These are phyloP conservation scores for Pseudococcus viburni DNA, from an alignment of 2,888 invertebrate genomes.

Conservation along the genomic window DNA sequence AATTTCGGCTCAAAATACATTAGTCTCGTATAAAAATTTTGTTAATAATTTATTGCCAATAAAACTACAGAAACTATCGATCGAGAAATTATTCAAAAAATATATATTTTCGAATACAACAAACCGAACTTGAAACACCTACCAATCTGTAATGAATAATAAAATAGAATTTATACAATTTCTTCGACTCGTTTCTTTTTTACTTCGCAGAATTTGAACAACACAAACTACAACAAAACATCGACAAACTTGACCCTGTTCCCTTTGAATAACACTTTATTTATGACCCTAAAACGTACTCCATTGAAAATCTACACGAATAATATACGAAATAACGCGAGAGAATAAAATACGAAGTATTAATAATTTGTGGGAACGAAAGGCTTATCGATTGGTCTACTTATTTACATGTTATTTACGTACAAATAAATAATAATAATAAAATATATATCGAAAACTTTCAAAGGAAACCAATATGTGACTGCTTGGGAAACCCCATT, in stretches of 20 bases:
- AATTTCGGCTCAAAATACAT: too few relatives aligned
- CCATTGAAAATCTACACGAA: neutral
- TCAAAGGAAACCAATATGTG: constrained; percentile 5
- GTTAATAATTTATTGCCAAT: too few relatives aligned
- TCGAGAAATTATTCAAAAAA: too few relatives aligned
- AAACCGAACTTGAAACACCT: too few relatives aligned
- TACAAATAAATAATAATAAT: neutral
- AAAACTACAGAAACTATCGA: too few relatives aligned
- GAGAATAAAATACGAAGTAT: neutral
- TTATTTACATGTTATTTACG: neutral
- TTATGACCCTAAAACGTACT: neutral
- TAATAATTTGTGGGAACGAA: neutral
- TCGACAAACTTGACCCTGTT: neutral
- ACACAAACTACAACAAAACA: neutral
- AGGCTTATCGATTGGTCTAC: constrained; percentile 1
- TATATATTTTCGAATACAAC: too few relatives aligned
- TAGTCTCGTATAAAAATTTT: too few relatives aligned
- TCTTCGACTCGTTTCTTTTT: neutral
- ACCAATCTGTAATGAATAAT: too few relatives aligned
- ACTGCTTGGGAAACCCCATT: neutral
- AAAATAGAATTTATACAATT: neutral
- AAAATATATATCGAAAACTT: neutral
- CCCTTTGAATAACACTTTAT: neutral
- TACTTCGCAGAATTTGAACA: neutral
- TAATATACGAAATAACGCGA: neutral